A percentile compares a stretch with the other conserved stretches of the same genome.
Evolutionary conservation across 2,888 invertebrate genomes (phyloP).

Genomic region (Catocala fraxini): DNA sequence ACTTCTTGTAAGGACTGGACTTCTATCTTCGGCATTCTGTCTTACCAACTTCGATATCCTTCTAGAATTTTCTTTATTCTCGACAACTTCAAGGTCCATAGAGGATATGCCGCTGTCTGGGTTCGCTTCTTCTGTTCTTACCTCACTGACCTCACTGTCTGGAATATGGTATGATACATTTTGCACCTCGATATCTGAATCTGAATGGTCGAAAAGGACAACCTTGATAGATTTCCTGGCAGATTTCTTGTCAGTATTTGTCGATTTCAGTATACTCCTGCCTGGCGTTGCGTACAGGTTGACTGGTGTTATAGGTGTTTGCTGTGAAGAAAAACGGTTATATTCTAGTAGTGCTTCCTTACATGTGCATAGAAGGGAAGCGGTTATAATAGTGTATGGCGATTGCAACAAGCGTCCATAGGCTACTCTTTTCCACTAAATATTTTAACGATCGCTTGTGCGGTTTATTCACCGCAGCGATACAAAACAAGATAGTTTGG

Average conservation of each 20-base stretch:
- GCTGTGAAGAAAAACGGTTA: slow-evolving; percentile 39
- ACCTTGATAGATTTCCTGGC: slow-evolving; percentile 72
- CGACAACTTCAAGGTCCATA: slow-evolving; percentile 54
- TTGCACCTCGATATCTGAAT: slow-evolving; percentile 52
- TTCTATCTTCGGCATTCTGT: slow-evolving; percentile 64
- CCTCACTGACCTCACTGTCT: slow-evolving; percentile 21
- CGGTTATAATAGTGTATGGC: no score
- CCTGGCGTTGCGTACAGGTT: slow-evolving; percentile 71
- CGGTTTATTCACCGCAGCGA: no score
- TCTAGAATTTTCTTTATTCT: slow-evolving; percentile 59
- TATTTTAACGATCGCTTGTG: no score
- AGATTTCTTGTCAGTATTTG: slow-evolving; percentile 53
- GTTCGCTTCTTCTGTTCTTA: slow-evolving; percentile 17
- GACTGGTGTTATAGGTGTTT: slow-evolving; percentile 60
- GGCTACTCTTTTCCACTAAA: no score
- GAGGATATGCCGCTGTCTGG: slow-evolving; percentile 50
- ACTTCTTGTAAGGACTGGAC: slow-evolving; percentile 65
- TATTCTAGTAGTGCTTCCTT: no score
- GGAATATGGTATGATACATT: slow-evolving; percentile 30
- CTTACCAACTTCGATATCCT: slow-evolving; percentile 55
- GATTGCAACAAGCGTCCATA: no score
- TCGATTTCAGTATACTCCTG: slow-evolving; percentile 75
- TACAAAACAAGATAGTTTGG: no score
- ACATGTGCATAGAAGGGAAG: no score
- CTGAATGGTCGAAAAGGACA: slow-evolving; percentile 69